phyloP scores from a whole-genome alignment of 1,140 invertebrate species.

The Papilio dardanus region DNA sequence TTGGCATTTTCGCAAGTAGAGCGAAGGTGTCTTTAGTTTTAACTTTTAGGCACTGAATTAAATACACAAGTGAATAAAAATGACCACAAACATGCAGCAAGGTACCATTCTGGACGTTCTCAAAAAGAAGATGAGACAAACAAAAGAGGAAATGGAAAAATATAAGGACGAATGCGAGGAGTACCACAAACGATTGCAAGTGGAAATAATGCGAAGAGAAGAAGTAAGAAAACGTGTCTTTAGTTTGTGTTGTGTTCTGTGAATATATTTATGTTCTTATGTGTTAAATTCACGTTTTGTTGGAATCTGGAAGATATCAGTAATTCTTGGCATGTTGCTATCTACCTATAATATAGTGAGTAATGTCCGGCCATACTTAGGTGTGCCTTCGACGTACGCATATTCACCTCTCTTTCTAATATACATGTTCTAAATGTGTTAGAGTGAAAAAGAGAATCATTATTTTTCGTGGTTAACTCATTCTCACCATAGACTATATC shows the following conservation, averaged over 20 bases:
- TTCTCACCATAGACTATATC: conserved; percentile 57
- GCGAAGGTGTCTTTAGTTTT: conserved; percentile 78
- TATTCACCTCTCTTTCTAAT: conserved; percentile 75
- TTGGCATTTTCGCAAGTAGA: conserved; percentile 80
- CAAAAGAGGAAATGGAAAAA: conserved; percentile 98
- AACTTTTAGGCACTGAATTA: conserved; percentile 72
- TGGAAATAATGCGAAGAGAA: conserved; percentile 95
- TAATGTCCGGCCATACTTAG: conserved; percentile 82
- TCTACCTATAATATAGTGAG: conserved; percentile 78
- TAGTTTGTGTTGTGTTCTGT: conserved; percentile 67
- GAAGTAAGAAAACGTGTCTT: conserved; percentile 90
- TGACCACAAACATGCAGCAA: conserved; percentile 92
- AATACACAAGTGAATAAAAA: conserved; percentile 83
- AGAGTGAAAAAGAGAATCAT: conserved; percentile 67
- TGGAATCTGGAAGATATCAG: conserved; percentile 67
- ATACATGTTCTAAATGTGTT: conserved; percentile 52
- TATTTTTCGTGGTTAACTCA: conserved; percentile 64
- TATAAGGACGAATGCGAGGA: conserved; percentile 98
- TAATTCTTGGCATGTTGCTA: conserved; percentile 64
- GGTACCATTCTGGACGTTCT: conserved; percentile 96
- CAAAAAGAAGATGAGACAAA: conserved; percentile 99
- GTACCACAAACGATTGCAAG: conserved; percentile 93
- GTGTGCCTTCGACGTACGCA: conserved; percentile 81
- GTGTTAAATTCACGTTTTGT: conserved; percentile 54
- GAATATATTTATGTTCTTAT: conserved; percentile 55